These are phyloP conservation scores for Drosophila persimilis DNA, from an alignment of 1,140 invertebrate genomes.

Conservation along the genomic window DNA sequence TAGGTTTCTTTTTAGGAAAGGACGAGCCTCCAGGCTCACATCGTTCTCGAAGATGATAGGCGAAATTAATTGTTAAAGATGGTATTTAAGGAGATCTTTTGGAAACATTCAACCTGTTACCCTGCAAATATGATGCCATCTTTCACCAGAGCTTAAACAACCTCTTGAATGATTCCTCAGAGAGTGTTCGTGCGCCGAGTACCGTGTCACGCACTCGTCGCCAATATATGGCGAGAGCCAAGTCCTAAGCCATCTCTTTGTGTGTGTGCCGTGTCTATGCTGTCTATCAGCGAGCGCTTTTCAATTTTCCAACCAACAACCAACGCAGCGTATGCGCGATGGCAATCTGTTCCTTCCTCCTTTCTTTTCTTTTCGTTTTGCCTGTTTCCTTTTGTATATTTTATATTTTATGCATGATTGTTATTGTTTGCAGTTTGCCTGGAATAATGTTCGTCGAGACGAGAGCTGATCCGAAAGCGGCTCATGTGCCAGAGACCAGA, in stretches of 20 bases:
- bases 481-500: slow-evolving; percentile 56
- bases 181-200: neutral
- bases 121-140: too few species aligned
- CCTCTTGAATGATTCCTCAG: too few species aligned
- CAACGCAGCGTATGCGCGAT: slow-evolving; percentile 70
- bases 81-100: too few species aligned
- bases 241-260: slow-evolving; percentile 2
- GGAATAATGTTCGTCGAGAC: slow-evolving; percentile 45
- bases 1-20: too few species aligned
- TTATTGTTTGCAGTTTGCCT: slow-evolving; percentile 72
- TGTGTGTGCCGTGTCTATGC: slow-evolving; percentile 14
- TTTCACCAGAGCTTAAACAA: too few species aligned
- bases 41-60: too few species aligned
- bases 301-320: slow-evolving; percentile 48
- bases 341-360: slow-evolving; percentile 55
- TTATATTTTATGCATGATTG: slow-evolving; percentile 72
- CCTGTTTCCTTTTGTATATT: slow-evolving; percentile 24
- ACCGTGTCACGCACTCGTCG: slow-evolving; percentile 17
- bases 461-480: slow-evolving; percentile 62
- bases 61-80: too few species aligned
- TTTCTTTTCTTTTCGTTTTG: slow-evolving; percentile 6
- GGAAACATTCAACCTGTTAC: too few species aligned
- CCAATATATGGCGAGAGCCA: neutral
- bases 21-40: too few species aligned
- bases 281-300: slow-evolving; percentile 43